phyloP scores from a whole-genome alignment of 2,888 invertebrate species.

The Lasius platythorax region DNA sequence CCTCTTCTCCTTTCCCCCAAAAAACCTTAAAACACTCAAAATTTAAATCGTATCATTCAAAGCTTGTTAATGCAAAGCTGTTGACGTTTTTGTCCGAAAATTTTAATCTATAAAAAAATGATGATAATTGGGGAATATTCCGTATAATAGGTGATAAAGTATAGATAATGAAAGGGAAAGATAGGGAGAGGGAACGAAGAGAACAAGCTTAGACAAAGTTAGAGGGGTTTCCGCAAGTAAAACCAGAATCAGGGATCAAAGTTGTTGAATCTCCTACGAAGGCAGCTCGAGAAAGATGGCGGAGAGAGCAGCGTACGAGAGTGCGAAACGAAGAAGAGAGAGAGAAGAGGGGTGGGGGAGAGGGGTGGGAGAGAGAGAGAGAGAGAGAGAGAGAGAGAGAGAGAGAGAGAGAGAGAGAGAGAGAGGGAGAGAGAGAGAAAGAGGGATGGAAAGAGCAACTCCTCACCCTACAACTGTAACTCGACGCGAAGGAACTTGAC shows the following conservation, averaged over 20 bases:
- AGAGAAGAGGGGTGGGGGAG: not conserved
- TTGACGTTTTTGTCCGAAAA: not conserved
- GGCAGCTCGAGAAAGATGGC: constrained; percentile 62
- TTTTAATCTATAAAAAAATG: not conserved
- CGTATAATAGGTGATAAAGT: constrained; percentile 11
- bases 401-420: not conserved
- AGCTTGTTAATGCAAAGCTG: not conserved
- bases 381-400: not conserved
- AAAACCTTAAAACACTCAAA: not conserved
- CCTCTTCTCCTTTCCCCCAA: not conserved
- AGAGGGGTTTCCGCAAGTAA: constrained; percentile 69
- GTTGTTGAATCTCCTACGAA: constrained; percentile 73
- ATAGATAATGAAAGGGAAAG: constrained; percentile 11
- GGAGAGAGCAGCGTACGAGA: constrained; percentile 68
- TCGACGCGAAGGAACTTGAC: constrained; percentile 82
- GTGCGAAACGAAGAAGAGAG: constrained; percentile 10
- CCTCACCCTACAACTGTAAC: constrained; percentile 73
- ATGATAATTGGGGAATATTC: not conserved
- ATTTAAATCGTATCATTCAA: not conserved
- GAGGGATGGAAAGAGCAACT: constrained; percentile 17
- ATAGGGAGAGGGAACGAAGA: constrained; percentile 29
- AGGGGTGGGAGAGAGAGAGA: not conserved
- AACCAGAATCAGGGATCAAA: constrained; percentile 80
- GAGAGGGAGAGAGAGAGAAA: constrained; percentile 20
- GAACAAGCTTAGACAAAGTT: constrained; percentile 65